These are phyloP conservation scores for Mantis religiosa DNA, from an alignment of 2,888 invertebrate genomes.

Conservation along the genomic window DNA sequence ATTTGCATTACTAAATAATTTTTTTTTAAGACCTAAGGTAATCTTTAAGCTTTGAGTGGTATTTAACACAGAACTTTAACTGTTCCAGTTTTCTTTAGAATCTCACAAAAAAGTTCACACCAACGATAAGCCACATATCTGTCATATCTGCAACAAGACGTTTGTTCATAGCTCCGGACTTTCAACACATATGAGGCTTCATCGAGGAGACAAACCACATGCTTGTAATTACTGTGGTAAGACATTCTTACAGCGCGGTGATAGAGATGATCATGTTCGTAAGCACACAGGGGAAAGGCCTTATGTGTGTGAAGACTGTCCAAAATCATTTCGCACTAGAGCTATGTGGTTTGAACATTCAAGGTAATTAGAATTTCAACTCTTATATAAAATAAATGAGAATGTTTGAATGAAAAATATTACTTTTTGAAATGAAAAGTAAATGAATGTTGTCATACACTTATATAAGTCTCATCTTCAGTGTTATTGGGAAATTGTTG, in stretches of 20 bases:
- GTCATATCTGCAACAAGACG: conserved; percentile 39
- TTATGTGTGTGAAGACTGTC: conserved; percentile 36
- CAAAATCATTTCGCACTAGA: conserved; percentile 42
- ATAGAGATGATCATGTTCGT: conserved; percentile 19
- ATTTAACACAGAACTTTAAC: not conserved
- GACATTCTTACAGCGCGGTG: conserved; percentile 5
- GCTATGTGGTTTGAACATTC: conserved; percentile 43
- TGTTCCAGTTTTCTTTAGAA: conserved; percentile 19
- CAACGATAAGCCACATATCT: conserved; percentile 28
- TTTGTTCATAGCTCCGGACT: conserved; percentile 39
- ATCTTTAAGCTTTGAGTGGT: not conserved
- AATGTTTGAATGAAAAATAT: too few relatives aligned
- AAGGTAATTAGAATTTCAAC: conserved; percentile 18
- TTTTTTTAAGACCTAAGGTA: too few relatives aligned
- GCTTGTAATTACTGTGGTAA: conserved; percentile 20
- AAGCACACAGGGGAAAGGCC: conserved; percentile 25
- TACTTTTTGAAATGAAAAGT: too few relatives aligned
- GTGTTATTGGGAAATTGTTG: too few relatives aligned
- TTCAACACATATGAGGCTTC: conserved; percentile 38
- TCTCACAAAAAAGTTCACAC: conserved; percentile 20
- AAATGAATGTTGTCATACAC: too few relatives aligned
- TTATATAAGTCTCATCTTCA: too few relatives aligned
- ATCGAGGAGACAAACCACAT: conserved; percentile 20
- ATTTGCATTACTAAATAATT: too few relatives aligned
- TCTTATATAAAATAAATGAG: too few relatives aligned